Evolutionary conservation across 2,113 vertebrate species (phyloP).

Genomic region (Guaruba guarouba): DNA sequence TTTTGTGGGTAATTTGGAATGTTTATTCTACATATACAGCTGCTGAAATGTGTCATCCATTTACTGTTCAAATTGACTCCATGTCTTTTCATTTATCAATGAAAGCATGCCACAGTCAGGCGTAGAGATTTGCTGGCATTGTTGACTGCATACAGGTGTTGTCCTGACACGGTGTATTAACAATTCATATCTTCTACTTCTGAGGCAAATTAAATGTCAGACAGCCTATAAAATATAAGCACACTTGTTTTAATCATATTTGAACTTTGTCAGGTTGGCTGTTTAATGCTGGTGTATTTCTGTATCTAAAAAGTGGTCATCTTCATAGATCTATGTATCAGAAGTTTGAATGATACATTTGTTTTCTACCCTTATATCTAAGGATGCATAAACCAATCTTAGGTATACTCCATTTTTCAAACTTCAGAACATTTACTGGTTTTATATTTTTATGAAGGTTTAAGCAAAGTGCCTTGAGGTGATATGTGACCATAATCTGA

Average conservation of each 20-base stretch:
- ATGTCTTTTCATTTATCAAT: neutral
- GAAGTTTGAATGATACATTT: neutral
- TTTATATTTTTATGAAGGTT: neutral
- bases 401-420: neutral
- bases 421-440: neutral
- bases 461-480: neutral
- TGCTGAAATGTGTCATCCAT: neutral
- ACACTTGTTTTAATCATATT: neutral
- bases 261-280: neutral
- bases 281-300: neutral
- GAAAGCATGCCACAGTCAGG: neutral
- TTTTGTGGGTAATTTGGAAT: neutral
- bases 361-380: neutral
- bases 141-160: neutral
- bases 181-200: neutral
- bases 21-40: neutral
- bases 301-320: neutral
- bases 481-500: neutral
- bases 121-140: neutral
- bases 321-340: neutral
- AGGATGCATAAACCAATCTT: neutral
- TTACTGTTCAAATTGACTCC: neutral
- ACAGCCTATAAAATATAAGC: neutral
- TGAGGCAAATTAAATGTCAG: neutral
- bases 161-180: neutral